A percentile compares a stretch with the other conserved stretches of the same genome.
Evolutionary conservation across 1,140 invertebrate species (phyloP).

Genomic region (Sitobion miscanthi): DNA sequence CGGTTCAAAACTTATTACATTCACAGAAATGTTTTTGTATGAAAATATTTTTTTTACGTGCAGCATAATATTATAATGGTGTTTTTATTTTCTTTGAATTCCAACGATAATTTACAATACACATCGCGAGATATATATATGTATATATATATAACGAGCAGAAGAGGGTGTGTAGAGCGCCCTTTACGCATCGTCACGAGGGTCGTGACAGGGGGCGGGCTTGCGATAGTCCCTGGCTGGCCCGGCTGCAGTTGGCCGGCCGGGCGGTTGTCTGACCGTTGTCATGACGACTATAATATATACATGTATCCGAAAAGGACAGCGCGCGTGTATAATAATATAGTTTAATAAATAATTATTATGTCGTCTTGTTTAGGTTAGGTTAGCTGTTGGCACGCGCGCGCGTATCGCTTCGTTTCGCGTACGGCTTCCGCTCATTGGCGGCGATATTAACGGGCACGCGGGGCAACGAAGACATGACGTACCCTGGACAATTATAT

Average conservation of each 20-base stretch:
- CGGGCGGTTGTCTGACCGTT: conserved; percentile 46
- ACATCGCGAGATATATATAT: neutral
- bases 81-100: conserved; percentile 13
- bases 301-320: neutral
- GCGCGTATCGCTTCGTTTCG: neutral
- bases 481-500: neutral
- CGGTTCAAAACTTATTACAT: neutral
- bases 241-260: conserved; percentile 18
- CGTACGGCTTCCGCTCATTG: conserved; percentile 42
- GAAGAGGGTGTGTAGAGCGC: neutral
- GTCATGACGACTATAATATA: conserved; percentile 5
- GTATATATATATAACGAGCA: too few species aligned
- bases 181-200: neutral
- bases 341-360: neutral
- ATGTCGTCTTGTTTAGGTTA: neutral
- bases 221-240: neutral
- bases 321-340: neutral
- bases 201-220: conserved; percentile 10
- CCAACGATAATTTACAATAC: neutral
- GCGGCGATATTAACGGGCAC: neutral
- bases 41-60: conserved; percentile 18
- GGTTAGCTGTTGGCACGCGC: neutral
- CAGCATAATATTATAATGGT: neutral
- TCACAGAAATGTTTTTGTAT: neutral
- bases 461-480: neutral